Conservation (phyloP, 1,140 invertebrate genomes). For the Euura saliciscinereae region DNA sequence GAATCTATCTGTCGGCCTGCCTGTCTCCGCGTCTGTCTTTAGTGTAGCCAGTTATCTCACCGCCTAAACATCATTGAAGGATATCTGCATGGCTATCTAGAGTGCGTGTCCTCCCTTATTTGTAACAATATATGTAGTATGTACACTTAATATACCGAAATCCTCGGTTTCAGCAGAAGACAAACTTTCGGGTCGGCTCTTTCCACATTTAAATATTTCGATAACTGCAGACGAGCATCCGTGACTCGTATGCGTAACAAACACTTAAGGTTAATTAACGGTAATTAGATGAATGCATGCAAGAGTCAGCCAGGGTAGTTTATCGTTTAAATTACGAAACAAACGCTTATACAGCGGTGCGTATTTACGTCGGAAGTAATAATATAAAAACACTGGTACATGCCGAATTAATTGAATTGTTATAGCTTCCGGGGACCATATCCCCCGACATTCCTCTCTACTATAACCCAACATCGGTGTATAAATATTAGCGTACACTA, state of each 20-base stretch:
- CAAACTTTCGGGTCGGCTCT: no score
- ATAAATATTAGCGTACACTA: no score
- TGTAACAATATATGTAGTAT: no score
- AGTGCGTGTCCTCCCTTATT: no score
- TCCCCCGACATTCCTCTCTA: not conserved
- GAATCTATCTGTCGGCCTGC: not conserved
- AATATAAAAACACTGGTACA: not conserved
- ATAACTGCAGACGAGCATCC: no score
- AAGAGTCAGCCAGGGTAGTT: not conserved
- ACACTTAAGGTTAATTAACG: not conserved
- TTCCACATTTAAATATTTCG: no score
- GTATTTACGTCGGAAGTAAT: constrained; percentile 4
- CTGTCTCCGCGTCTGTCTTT: constrained; percentile 9
- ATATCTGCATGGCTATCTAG: not conserved
- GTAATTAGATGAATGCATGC: not conserved
- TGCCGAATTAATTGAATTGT: not conserved
- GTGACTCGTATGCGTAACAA: no score
- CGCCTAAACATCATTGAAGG: constrained; percentile 10
- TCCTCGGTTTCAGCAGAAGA: no score
- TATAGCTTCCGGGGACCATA: constrained; percentile 3
- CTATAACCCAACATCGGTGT: not conserved
- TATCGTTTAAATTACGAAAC: not conserved
- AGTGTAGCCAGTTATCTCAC: not conserved
- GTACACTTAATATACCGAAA: no score
- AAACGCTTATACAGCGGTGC: not conserved